Percentiles rank a stretch among this genome's conserved stretches.
Evolutionary conservation across 2,113 vertebrate species (phyloP).

Genomic region (Numenius arquata): DNA sequence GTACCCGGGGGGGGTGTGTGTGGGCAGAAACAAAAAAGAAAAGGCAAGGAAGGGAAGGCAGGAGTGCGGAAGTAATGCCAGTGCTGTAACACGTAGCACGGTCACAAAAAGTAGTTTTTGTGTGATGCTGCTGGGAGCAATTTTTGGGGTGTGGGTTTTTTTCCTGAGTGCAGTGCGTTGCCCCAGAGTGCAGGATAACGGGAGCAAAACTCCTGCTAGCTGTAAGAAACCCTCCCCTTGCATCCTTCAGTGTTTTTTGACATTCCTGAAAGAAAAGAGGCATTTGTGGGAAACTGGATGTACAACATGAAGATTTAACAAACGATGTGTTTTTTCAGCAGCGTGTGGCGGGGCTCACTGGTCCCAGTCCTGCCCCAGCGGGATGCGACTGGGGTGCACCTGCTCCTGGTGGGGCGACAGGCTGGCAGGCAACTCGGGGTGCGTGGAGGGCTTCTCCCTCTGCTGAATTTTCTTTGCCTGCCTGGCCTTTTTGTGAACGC

Average conservation of each 20-base stretch:
- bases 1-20: not conserved
- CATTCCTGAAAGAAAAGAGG: not conserved
- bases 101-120: slow-evolving; percentile 2
- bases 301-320: not conserved
- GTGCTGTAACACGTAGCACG: not conserved
- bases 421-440: not conserved
- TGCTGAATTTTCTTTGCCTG: not conserved
- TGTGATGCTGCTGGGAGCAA: not conserved
- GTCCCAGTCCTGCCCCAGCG: not conserved
- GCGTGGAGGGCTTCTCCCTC: not conserved
- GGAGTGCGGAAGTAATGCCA: not conserved
- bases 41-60: not conserved
- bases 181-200: not conserved
- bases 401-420: not conserved
- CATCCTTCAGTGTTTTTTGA: not conserved
- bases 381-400: not conserved
- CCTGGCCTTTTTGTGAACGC: not conserved
- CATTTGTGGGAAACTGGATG: not conserved
- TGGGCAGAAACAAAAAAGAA: not conserved
- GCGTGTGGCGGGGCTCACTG: fast-evolving
- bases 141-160: not conserved
- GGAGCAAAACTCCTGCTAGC: not conserved
- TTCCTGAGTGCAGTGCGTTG: not conserved
- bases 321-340: not conserved
- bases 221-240: not conserved